Evolutionary conservation across 2,888 invertebrate genomes (phyloP), one percentile per base, ranked within the genome.

Genomic region (Brachypalpus laphriformis): DNA sequence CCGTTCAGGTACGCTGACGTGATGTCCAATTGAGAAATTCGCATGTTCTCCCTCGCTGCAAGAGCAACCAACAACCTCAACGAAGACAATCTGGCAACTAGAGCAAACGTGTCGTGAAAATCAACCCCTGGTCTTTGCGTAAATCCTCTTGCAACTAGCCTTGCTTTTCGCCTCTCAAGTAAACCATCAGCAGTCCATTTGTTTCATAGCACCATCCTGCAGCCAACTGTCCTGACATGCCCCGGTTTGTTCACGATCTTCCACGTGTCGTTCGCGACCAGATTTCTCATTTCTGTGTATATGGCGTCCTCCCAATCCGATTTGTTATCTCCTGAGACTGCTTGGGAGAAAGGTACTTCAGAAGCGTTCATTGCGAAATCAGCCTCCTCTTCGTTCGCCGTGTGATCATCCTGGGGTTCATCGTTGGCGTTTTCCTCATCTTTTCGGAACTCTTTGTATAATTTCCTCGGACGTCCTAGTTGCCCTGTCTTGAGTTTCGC

Each of bases 81-180:
- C 8, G 31, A 31, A 31, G 7, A 4, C 1, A 31, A 6, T 7
- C 31, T 31, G 5, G 31, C 31, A 4, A 31, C 31, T 7, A 6
- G 8, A 5, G 31, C 5, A 31, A 31, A 31, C 0, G 89, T 89
- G 66, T 89, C 88, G 14, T 88, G 82, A 78, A 88, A 90, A 83
- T 89, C 89, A 28, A 87, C 80, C 11, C 89, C 89, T 22, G 87
- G 88, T 65, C 87, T 82, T 68, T 90, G 89, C 1, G 86, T 87
- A 68, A 88, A 90, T 16, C 89, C 90, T 70, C 88, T 87, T 16
- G 31, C 31, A 7, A 31, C 31, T 7, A 25, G 25, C 6, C 6
- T 31, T 7, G 31, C 31, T 4, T 31, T 31, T 7, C 31, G 31
- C 6, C 31, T 31, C 31, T 31, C 31, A 8, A 7, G 31, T 8